Evolutionary conservation across 2,113 vertebrate genomes (phyloP), one percentile per base, ranked within the genome.

Genomic region (Penelope pileata): DNA sequence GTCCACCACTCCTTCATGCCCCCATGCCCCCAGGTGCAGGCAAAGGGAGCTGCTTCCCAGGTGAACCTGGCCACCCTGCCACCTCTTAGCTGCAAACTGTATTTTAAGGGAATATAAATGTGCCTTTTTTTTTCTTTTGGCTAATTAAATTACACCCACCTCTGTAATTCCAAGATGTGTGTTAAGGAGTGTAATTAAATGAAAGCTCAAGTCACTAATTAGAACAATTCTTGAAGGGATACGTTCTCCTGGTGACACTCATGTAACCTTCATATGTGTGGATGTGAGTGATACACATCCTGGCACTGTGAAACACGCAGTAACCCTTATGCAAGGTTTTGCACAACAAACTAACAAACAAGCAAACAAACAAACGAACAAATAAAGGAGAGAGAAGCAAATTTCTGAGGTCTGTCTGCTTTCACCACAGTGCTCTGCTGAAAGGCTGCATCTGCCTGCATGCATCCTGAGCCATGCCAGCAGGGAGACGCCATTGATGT

Each of bases 91-190:
- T 19, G 64, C 75, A 94, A 91, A 88, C 64, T 94, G 78, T 63
- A 94, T 93, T 91, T 95, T 90, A 86, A 91, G 79, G 83, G 80
- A 88, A 68, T 81, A 86, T 48, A 78, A 95, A 70, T 0, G 2
- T 60, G 60, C 11, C 42, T 70, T 51, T 24, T 16, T 47, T 27
- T 8, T 26, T 75, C 56, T 43, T 86, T 75, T 75, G 3, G 6
- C 75, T 97, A 90, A 96, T 94, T 91, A 91, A 94, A 97, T 96
- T 93, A 94, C 85, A 94, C 75, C 90, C 96, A 94, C 93, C 96
- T 94, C 84, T 92, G 68, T 88, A 93, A 93, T 96, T 95, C 88
- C 19, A 45, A 90, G 86, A 66, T 60, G 83, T 90, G 86, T 54
- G 88, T 92, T 96, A 95, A 93, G 91, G 88, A 93, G 73, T 94